phyloP scores from a whole-genome alignment of 2,797 vertebrate genomes.

The Anguilla obscura region DNA sequence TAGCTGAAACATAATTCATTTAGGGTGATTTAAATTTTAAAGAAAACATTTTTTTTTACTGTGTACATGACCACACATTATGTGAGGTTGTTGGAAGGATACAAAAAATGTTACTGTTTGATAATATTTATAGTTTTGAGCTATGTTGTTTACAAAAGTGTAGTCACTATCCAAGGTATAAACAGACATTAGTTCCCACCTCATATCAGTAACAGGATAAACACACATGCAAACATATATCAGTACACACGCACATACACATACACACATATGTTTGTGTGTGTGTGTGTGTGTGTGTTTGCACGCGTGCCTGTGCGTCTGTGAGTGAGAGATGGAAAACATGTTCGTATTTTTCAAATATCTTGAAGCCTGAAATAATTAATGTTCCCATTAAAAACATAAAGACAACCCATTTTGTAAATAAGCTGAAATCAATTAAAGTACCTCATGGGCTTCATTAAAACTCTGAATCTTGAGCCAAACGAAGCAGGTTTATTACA shows the following conservation, averaged over 20 bases:
- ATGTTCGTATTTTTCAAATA: neutral
- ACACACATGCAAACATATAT: neutral
- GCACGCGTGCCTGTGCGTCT: too few species aligned
- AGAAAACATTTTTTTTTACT: neutral
- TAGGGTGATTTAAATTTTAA: neutral
- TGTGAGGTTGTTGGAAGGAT: neutral
- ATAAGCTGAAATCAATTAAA: neutral
- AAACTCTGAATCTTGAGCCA: slow-evolving; percentile 32
- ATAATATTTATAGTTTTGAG: neutral
- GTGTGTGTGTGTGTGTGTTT: too few species aligned
- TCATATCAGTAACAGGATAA: neutral
- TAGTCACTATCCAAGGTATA: neutral
- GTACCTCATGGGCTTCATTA: slow-evolving; percentile 21
- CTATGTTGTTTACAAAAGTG: neutral
- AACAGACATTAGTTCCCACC: neutral
- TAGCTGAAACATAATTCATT: neutral
- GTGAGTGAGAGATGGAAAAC: too few species aligned
- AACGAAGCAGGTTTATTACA: slow-evolving; percentile 46
- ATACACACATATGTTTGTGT: neutral
- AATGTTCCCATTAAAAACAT: neutral
- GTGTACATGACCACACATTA: neutral
- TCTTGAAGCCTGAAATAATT: neutral
- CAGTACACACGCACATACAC: neutral
- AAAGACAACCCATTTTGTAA: neutral
- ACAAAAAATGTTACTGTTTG: neutral